Conservation (phyloP, 30 jellyfish, hydroid and myxozoan genomes). For the Hydra vulgaris region DNA sequence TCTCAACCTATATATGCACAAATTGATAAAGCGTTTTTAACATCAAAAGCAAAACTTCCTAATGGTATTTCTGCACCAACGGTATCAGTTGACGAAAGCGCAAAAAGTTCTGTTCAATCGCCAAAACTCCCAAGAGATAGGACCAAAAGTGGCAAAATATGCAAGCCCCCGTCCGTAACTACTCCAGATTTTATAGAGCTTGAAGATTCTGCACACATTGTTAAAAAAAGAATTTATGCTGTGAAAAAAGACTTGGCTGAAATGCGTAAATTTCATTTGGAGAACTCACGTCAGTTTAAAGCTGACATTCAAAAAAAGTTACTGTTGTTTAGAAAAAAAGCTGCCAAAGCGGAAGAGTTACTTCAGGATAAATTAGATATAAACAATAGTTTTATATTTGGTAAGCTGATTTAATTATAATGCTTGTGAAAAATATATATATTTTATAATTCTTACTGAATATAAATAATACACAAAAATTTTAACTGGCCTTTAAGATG, state of each 20-base stretch:
- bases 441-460: background rate
- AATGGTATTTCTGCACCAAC: background rate
- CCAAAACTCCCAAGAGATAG: conserved; percentile 15
- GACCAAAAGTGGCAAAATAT: conserved; percentile 9
- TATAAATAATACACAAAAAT: background rate
- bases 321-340: conserved; percentile 12
- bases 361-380: conserved; percentile 38
- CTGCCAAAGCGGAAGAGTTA: conserved; percentile 19
- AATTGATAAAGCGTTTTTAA: background rate
- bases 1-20: background rate
- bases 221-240: conserved; percentile 4
- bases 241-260: background rate
- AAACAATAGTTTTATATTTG: conserved; percentile 17
- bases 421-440: background rate
- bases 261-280: conserved; percentile 16
- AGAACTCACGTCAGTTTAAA: conserved; percentile 9
- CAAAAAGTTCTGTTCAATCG: background rate
- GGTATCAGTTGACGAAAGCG: background rate
- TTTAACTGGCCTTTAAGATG: no score
- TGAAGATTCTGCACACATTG: conserved; percentile 22
- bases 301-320: conserved; percentile 31
- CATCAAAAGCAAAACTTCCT: background rate
- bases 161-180: conserved; percentile 27
- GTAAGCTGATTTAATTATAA: background rate
- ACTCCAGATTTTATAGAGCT: conserved; percentile 24